A percentile compares a stretch with the other conserved stretches of the same genome.
phyloP scores from a whole-genome alignment of 2,888 invertebrate genomes.

The Amphipyra tragopoginis region DNA sequence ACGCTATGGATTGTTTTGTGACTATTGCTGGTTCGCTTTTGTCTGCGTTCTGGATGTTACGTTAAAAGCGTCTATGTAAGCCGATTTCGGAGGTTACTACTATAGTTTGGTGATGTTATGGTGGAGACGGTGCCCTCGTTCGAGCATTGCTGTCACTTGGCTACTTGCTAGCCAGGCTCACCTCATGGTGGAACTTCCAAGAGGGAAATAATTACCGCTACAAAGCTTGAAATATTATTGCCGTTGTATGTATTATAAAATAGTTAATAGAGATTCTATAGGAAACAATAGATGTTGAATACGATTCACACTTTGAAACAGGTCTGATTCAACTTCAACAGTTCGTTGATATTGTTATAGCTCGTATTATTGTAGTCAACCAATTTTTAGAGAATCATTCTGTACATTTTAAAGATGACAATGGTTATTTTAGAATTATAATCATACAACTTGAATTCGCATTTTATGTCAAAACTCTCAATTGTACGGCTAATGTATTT shows the following conservation, averaged over 20 bases:
- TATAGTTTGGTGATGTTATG: conserved; percentile 31
- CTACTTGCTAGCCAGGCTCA: conserved; percentile 70
- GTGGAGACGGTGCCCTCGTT: conserved; percentile 77
- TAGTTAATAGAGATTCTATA: neutral
- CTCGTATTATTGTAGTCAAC: no score
- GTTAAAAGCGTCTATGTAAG: conserved; percentile 24
- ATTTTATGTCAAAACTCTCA: conserved; percentile 26
- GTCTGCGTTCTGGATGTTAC: neutral
- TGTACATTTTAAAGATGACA: neutral
- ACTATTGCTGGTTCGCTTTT: conserved; percentile 64
- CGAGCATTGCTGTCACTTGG: conserved; percentile 76
- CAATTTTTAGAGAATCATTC: neutral
- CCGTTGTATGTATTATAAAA: conserved; percentile 12
- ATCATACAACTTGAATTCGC: conserved; percentile 23
- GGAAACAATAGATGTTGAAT: no score
- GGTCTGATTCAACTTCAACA: no score
- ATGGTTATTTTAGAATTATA: conserved; percentile 13
- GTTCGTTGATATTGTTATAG: no score
- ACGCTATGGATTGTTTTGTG: conserved; percentile 32
- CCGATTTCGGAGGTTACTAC: conserved; percentile 8
- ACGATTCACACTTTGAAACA: no score
- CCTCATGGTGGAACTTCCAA: conserved; percentile 65
- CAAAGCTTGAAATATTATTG: conserved; percentile 52
- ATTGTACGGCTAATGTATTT: conserved; percentile 17
- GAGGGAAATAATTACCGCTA: conserved; percentile 60